Percentiles rank a stretch among this genome's conserved stretches.
Evolutionary conservation across 2,113 vertebrate genomes (phyloP).

Genomic region (Podarcis cretensis): DNA sequence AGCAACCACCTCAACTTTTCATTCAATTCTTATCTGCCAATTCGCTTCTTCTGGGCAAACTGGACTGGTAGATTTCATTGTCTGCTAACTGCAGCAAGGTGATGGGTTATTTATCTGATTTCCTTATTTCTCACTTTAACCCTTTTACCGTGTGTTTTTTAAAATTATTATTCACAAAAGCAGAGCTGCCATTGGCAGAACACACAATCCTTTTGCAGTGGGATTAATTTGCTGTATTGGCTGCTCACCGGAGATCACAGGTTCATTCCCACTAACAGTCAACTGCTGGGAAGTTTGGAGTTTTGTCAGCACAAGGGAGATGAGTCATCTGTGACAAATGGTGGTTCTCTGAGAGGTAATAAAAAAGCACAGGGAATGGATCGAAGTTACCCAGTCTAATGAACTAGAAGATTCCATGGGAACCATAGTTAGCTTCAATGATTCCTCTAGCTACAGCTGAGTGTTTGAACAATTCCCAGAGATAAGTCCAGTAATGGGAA

Average conservation of each 20-base stretch:
- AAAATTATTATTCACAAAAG: constrained; percentile 1
- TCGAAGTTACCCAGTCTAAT: not conserved
- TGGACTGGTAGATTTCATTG: constrained; percentile 36
- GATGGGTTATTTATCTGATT: not conserved
- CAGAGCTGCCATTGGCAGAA: constrained; percentile 10
- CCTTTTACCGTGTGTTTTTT: not conserved
- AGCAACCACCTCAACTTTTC: constrained; percentile 33
- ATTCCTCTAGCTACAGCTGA: constrained; percentile 27
- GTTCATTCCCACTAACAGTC: not conserved
- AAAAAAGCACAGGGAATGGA: not conserved
- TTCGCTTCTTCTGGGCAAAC: constrained; percentile 42
- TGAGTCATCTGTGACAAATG: constrained; percentile 20
- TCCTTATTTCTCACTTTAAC: constrained; percentile 11
- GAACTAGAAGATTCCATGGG: constrained; percentile 10
- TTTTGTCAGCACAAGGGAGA: constrained; percentile 24
- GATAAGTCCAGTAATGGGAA: not conserved
- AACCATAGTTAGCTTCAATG: constrained; percentile 16
- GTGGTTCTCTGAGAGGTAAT: not conserved
- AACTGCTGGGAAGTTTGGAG: constrained; percentile 22
- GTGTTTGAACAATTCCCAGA: constrained; percentile 19
- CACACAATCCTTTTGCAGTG: not conserved
- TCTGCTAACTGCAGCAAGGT: constrained; percentile 47
- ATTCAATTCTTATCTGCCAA: constrained; percentile 61
- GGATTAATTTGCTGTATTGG: not conserved
- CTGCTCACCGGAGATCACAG: not conserved